These are phyloP conservation scores for Mesorhabditis sp. DNA, from an alignment of 2,888 invertebrate species.

Conservation along the genomic window DNA sequence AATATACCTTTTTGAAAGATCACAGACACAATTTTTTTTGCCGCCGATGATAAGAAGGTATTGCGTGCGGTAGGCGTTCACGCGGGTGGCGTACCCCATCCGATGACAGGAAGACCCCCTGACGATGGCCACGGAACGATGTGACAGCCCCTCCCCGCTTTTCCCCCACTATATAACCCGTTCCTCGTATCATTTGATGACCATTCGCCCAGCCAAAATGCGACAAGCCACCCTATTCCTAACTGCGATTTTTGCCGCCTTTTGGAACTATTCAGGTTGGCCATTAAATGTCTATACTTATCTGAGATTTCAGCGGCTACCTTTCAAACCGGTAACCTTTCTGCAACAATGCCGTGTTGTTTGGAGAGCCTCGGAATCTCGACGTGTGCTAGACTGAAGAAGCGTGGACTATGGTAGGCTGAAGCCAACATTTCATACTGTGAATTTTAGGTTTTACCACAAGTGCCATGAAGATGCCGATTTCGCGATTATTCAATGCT, in stretches of 20 bases:
- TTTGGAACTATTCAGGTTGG: constrained; percentile 2
- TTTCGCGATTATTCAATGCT: constrained; percentile 6
- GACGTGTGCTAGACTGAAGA: constrained; percentile 1
- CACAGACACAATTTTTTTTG: too few relatives aligned
- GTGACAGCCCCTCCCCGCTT: too few relatives aligned
- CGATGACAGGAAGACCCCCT: too few relatives aligned
- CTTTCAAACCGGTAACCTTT: not conserved
- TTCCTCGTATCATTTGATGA: too few relatives aligned
- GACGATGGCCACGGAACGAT: too few relatives aligned
- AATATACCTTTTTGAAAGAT: too few relatives aligned
- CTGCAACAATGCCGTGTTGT: not conserved
- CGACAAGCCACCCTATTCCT: not conserved
- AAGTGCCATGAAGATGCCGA: constrained; percentile 6
- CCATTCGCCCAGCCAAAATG: not conserved
- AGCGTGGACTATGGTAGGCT: not conserved
- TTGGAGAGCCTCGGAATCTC: constrained; percentile 5
- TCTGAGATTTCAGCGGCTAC: constrained; percentile 4
- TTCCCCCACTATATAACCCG: too few relatives aligned
- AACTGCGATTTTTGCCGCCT: not conserved
- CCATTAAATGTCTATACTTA: not conserved
- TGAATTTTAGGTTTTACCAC: constrained; percentile 4
- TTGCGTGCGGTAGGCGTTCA: too few relatives aligned
- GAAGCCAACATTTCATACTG: not conserved
- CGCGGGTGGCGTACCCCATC: too few relatives aligned
- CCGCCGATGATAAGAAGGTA: too few relatives aligned